Evolutionary conservation across 1,140 invertebrate species (phyloP), one percentile per base, ranked within the genome.

Genomic region (Zelostemma sp.): DNA sequence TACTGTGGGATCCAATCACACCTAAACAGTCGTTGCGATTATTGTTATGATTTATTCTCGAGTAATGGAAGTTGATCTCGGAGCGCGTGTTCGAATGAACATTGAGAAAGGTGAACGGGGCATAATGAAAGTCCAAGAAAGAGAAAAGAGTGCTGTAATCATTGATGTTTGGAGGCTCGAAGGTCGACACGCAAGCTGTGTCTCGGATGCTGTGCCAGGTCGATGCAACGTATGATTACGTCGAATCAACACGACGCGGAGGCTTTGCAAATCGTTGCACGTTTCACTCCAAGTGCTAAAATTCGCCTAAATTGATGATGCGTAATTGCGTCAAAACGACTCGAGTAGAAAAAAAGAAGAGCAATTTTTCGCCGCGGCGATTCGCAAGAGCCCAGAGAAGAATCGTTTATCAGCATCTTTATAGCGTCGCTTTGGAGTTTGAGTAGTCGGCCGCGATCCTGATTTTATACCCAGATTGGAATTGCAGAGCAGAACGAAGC

Each of bases 111-210:
- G 49, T 19, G 61, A 68, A 73, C 57, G 64, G 48, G 57, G 61
- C 49, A 61, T 66, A 66, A 73, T 73, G 65, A 73, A 68, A 68
- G 65, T 73, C 50, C 58, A 46, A 15, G 58, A 57, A 47, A 53
- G 65, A 63, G 65, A 73, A 66, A 66, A 68, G 54, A 62, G 57
- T 54, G 57, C 65, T 56, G 49, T 73, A 73, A 73, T 73, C 65
- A 73, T 61, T 50, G 55, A 55, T 38, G 58, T 60, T 60, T 41
- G 57, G 62, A 68, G 51, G 41, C 69, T 57, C 54, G 69, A 72
- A 72, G 64, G 60, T 58, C 69, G 64, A 68, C 69, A 72, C 69
- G 69, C 69, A 68, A 72, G 46, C 63, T 46, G 48, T 21, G 43
- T 60, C 56, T 67, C 33, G 61, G 40, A 38, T 58, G 49, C 58